Percentiles rank a stretch among this genome's conserved stretches.
Conservation (phyloP, 2,113 vertebrate species). For the Notarius lentiginosus region DNA sequence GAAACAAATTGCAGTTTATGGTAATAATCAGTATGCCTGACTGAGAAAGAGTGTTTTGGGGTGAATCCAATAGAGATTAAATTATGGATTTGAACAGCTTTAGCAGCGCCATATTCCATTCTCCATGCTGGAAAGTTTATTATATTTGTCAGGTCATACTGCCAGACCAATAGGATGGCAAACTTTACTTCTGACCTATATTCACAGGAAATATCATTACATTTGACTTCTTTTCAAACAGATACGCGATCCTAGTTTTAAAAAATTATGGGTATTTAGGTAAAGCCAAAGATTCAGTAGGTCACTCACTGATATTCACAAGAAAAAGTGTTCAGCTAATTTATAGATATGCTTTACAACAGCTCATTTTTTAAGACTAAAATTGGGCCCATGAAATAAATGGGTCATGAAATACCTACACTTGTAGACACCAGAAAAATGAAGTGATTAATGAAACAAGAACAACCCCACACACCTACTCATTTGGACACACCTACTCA, state of each 20-base stretch:
- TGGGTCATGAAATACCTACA: not conserved
- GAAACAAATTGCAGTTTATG: constrained; percentile 9
- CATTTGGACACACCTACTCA: too few relatives aligned
- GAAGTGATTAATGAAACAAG: not conserved
- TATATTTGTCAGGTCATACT: not conserved
- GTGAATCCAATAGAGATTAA: constrained; percentile 1
- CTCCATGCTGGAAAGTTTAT: constrained; percentile 7
- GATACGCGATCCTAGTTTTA: not conserved
- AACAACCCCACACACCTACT: too few relatives aligned
- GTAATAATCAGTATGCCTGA: constrained; percentile 56
- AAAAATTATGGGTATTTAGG: not conserved
- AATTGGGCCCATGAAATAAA: not conserved
- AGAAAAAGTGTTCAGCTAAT: not conserved
- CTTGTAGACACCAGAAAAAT: not conserved
- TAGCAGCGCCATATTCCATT: not conserved
- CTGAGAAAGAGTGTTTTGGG: constrained; percentile 5
- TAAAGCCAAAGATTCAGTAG: not conserved
- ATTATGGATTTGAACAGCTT: not conserved
- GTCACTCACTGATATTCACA: not conserved
- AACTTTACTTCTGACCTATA: constrained; percentile 1
- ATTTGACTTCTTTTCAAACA: not conserved
- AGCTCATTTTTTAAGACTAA: not conserved
- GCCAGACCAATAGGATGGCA: not conserved
- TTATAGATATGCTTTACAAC: not conserved
- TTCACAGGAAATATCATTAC: not conserved